These are phyloP conservation scores for Brachionichthys hirsutus DNA, from an alignment of 2,113 vertebrate species.

Conservation along the genomic window DNA sequence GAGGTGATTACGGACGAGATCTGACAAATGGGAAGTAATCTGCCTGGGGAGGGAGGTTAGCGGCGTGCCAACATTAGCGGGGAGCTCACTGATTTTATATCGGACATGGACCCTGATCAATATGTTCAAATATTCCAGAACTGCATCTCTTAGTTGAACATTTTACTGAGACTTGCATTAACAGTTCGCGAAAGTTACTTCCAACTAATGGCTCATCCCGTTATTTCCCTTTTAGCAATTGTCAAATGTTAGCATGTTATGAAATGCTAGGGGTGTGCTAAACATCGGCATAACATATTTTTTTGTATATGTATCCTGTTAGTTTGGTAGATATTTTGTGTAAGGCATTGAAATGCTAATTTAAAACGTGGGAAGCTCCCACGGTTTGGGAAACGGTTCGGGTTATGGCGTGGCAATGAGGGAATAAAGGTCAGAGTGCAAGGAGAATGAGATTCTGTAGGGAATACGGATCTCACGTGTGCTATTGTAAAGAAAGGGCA, in stretches of 20 bases:
- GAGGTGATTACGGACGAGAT: slow-evolving; percentile 38
- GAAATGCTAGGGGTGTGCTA: too few relatives aligned
- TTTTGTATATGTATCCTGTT: too few relatives aligned
- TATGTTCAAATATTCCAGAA: too few relatives aligned
- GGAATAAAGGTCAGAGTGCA: slow-evolving; percentile 38
- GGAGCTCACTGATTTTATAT: too few relatives aligned
- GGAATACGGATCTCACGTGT: slow-evolving; percentile 39
- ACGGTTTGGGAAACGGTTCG: slow-evolving; percentile 18
- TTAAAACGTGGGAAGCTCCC: slow-evolving; percentile 2
- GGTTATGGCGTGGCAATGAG: slow-evolving; percentile 16
- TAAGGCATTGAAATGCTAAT: slow-evolving; percentile 14
- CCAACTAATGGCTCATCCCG: too few relatives aligned
- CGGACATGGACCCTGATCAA: too few relatives aligned
- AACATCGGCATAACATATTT: too few relatives aligned
- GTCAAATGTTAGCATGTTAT: too few relatives aligned
- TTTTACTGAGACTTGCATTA: too few relatives aligned
- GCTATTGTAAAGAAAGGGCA: slow-evolving; percentile 30
- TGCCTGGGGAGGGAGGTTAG: slow-evolving; percentile 18
- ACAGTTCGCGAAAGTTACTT: too few relatives aligned
- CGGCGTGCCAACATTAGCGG: not conserved
- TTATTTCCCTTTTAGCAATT: too few relatives aligned
- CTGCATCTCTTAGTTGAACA: too few relatives aligned
- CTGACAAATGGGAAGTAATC: slow-evolving; percentile 48
- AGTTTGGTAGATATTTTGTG: slow-evolving; percentile 10
- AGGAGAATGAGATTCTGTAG: slow-evolving; percentile 12